These are phyloP conservation scores for Cercopithecus neglectus DNA, from an alignment of 2,797 vertebrate genomes.

Conservation along the genomic window DNA sequence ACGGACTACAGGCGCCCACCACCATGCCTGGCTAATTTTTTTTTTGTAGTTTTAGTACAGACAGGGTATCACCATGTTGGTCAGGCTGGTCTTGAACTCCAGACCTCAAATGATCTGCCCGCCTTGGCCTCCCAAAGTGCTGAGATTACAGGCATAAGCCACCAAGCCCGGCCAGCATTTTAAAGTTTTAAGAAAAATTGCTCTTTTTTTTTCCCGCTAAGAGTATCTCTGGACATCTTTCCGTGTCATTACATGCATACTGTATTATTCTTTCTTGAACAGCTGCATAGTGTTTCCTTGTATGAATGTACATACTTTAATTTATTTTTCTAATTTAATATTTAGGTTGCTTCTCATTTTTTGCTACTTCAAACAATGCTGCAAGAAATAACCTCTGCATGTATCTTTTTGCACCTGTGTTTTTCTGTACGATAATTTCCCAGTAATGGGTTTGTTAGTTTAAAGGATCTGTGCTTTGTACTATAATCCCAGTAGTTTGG, in stretches of 20 bases:
- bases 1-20: background rate
- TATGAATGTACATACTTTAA: background rate
- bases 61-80: background rate
- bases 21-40: background rate
- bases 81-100: background rate
- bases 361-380: constrained; percentile 39
- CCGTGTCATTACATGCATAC: background rate
- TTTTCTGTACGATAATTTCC: constrained; percentile 60
- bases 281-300: constrained; percentile 29
- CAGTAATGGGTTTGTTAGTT: constrained; percentile 17
- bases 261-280: constrained; percentile 39
- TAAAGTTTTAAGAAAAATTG: background rate
- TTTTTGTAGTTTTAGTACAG: background rate
- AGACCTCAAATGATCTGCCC: background rate
- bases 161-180: rapidly evolving
- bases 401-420: constrained; percentile 58
- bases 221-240: background rate
- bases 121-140: background rate
- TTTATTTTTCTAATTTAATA: constrained; percentile 54
- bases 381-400: constrained; percentile 13
- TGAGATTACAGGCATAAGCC: background rate
- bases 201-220: background rate
- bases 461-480: constrained; percentile 17
- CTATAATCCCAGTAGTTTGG: background rate
- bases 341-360: constrained; percentile 51